A percentile compares a stretch with the other conserved stretches of the same genome.
phyloP scores from a whole-genome alignment of 2,797 vertebrate genomes.

The Holocentrus rufus region DNA sequence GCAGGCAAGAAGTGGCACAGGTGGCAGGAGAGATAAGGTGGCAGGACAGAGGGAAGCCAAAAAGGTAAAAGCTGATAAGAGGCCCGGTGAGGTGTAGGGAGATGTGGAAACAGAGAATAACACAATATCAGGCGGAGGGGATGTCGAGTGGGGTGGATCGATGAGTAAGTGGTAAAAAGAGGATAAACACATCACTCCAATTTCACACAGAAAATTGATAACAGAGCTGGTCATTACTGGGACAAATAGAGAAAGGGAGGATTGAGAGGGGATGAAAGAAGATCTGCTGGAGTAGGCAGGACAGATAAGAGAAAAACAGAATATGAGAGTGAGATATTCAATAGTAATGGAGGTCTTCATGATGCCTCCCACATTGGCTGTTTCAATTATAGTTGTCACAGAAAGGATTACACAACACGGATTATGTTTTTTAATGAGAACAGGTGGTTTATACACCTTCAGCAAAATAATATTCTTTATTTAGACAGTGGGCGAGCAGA shows the following conservation, averaged over 20 bases:
- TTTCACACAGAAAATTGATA: conserved; percentile 47
- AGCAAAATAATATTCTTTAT: no score
- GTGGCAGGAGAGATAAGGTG: neutral
- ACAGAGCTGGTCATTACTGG: conserved; percentile 38
- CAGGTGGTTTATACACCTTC: no score
- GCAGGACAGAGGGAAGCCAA: neutral
- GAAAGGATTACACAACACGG: no score
- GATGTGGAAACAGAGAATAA: conserved; percentile 2
- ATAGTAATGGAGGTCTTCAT: neutral
- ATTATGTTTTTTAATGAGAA: no score
- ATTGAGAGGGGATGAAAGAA: neutral
- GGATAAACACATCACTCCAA: conserved; percentile 30
- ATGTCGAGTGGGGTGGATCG: conserved; percentile 25
- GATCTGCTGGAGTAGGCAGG: neutral
- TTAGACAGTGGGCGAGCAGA: no score
- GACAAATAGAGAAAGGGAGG: conserved; percentile 6
- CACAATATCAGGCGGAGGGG: conserved; percentile 29
- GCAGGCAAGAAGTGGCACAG: neutral
- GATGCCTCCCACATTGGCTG: no score
- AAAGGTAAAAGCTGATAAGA: conserved; percentile 16
- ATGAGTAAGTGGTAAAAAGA: conserved; percentile 32
- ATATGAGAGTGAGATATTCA: neutral
- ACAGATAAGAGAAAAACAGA: neutral
- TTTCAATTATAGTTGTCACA: no score
- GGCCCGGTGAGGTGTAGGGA: neutral